Conservation (phyloP, 2,888 invertebrate genomes). For the Drosophila tanythrix region DNA sequence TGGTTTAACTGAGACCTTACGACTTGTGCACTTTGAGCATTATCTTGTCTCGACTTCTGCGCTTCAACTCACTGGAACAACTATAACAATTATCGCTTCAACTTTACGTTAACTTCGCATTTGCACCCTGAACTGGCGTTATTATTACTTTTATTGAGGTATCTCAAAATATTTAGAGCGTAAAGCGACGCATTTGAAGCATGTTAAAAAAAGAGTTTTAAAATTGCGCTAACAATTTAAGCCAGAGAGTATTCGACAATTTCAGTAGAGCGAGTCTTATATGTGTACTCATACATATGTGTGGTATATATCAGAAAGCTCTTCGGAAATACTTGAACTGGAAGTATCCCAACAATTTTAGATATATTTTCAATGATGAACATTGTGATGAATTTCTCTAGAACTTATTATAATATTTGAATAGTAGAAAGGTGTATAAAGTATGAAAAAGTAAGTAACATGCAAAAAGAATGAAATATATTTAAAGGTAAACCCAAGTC, state of each 20-base stretch:
- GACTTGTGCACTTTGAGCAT: conserved; percentile 34
- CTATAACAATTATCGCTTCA: conserved; percentile 63
- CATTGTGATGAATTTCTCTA: not conserved
- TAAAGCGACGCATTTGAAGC: conserved; percentile 68
- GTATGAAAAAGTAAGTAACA: too few relatives aligned
- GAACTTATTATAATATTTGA: not conserved
- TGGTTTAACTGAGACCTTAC: conserved; percentile 13
- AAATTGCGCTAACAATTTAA: conserved; percentile 4
- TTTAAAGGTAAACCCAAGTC: not conserved
- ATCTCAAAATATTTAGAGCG: conserved; percentile 67
- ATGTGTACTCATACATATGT: not conserved
- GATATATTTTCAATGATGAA: not conserved
- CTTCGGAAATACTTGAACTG: not conserved
- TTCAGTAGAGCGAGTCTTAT: conserved; percentile 10
- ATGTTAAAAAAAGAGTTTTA: conserved; percentile 51
- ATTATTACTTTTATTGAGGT: conserved; percentile 5
- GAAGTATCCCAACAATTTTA: not conserved
- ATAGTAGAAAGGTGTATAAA: not conserved
- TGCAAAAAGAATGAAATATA: not conserved
- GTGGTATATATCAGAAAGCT: not conserved
- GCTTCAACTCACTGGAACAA: conserved; percentile 28
- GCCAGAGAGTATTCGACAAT: conserved; percentile 24
- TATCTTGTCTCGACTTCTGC: conserved; percentile 24
- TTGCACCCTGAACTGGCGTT: conserved; percentile 68
- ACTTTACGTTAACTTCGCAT: conserved; percentile 52